phyloP scores from a whole-genome alignment of 1,140 invertebrate genomes.

The Myzus persicae region DNA sequence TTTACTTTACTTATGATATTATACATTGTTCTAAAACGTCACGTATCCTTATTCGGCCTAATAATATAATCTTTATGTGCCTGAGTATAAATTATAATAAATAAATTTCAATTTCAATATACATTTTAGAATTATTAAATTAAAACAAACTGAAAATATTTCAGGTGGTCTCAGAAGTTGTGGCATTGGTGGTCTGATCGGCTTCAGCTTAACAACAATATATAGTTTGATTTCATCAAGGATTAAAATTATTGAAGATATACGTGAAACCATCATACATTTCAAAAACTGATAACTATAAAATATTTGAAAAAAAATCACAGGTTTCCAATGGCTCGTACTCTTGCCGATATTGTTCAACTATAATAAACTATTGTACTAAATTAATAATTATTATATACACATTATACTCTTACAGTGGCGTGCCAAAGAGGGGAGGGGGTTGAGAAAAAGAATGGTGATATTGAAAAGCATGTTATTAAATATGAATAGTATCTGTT shows the following conservation, averaged over 20 bases:
- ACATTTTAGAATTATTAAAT: not conserved
- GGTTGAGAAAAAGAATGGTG: too few species aligned
- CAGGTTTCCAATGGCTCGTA: not conserved
- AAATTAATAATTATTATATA: too few species aligned
- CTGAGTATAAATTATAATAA: not conserved
- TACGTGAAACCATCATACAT: slow-evolving; percentile 16
- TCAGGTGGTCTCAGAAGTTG: slow-evolving; percentile 78
- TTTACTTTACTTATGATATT: too few species aligned
- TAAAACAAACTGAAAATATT: slow-evolving; percentile 62
- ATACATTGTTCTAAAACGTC: too few species aligned
- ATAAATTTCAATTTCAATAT: not conserved
- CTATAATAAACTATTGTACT: not conserved
- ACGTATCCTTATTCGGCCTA: too few species aligned
- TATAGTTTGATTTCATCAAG: slow-evolving; percentile 72
- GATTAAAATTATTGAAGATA: slow-evolving; percentile 65
- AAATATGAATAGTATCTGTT: too few species aligned
- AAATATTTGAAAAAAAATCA: not conserved
- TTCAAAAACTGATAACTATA: not conserved
- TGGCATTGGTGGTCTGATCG: slow-evolving; percentile 76
- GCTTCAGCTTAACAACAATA: slow-evolving; percentile 72
- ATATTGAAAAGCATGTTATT: too few species aligned
- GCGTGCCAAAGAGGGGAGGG: too few species aligned
- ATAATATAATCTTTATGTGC: not conserved
- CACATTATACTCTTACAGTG: too few species aligned
- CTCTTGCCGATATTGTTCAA: not conserved